Evolutionary conservation across 2,113 vertebrate genomes (phyloP).

Genomic region (Nymphicus hollandicus): DNA sequence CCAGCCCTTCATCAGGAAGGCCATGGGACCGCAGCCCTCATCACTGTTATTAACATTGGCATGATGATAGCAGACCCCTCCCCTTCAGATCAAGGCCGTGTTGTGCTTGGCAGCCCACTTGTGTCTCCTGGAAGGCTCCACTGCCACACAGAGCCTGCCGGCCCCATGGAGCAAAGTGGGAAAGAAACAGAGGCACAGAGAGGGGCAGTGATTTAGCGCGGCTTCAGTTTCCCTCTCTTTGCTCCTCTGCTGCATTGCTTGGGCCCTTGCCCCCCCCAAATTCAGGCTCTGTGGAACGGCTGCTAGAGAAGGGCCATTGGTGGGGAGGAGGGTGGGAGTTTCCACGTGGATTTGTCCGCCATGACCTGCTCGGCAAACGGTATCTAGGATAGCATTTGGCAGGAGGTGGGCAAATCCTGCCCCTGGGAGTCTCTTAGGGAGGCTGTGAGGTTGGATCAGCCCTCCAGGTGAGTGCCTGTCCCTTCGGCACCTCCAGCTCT

Average conservation of each 20-base stretch:
- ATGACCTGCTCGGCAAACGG: not conserved
- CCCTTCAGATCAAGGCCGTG: not conserved
- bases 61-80: not conserved
- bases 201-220: not conserved
- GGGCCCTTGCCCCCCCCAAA: not conserved
- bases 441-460: not conserved
- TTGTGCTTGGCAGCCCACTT: not conserved
- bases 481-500: not conserved
- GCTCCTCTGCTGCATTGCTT: not conserved
- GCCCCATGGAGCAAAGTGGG: not conserved
- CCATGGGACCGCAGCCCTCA: not conserved
- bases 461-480: not conserved
- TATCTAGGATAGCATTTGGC: not conserved
- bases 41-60: not conserved
- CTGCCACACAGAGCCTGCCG: not conserved
- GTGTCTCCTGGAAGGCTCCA: not conserved
- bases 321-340: not conserved
- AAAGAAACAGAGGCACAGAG: not conserved
- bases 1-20: not conserved
- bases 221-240: not conserved
- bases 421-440: not conserved
- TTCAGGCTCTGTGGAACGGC: not conserved
- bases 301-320: not conserved
- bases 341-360: rapidly evolving
- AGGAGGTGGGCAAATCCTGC: not conserved